phyloP scores from a whole-genome alignment of 2,797 vertebrate species.

The Parambassis ranga region DNA sequence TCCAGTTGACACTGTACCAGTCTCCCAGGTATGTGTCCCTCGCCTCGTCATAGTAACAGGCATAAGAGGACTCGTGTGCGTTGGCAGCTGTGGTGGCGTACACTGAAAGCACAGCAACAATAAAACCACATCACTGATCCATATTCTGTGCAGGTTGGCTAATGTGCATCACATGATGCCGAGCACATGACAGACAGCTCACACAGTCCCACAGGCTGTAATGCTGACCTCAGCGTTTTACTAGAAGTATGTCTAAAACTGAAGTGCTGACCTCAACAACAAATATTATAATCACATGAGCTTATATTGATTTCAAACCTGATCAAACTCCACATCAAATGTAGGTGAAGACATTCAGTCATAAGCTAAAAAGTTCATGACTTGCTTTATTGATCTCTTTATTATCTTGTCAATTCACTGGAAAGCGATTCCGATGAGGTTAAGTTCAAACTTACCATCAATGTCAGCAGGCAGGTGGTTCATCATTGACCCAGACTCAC shows the following conservation, averaged over 20 bases:
- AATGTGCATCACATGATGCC: constrained; percentile 40
- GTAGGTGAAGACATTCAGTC: not conserved
- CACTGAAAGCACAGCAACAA: constrained; percentile 71
- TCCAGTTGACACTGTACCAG: constrained; percentile 98
- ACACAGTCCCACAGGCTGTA: not conserved
- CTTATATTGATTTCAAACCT: too few relatives aligned
- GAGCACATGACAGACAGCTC: constrained; percentile 13
- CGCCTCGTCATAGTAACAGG: constrained; percentile 92
- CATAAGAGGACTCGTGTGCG: constrained; percentile 89
- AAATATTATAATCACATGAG: not conserved
- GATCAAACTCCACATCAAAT: not conserved
- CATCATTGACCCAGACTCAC: constrained; percentile 99
- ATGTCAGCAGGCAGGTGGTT: constrained; percentile 84
- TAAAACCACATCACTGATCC: constrained; percentile 10
- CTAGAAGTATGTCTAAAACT: not conserved
- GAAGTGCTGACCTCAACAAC: not conserved
- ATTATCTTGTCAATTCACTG: not conserved
- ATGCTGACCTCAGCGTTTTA: constrained; percentile 15
- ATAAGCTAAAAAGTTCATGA: not conserved
- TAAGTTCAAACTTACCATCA: constrained; percentile 82
- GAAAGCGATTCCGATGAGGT: not conserved
- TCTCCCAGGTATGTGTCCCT: constrained; percentile 94
- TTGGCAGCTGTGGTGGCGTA: constrained; percentile 96
- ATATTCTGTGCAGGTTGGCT: not conserved
- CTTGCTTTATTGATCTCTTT: not conserved